These are phyloP conservation scores for Galerucella pusilla DNA, from an alignment of 2,888 invertebrate species.

Conservation along the genomic window DNA sequence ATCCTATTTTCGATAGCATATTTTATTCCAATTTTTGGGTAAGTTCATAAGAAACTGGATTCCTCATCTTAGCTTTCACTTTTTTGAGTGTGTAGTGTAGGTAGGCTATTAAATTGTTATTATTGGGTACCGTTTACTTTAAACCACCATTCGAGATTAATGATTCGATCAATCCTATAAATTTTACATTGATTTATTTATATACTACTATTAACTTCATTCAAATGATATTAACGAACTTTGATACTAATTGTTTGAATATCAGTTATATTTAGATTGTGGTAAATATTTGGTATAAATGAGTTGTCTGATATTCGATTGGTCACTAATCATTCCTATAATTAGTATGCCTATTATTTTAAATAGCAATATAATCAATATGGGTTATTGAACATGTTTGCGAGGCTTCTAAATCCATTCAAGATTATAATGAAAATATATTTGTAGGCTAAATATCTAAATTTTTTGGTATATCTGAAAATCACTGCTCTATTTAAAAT, in stretches of 20 bases:
- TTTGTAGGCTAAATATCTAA: not conserved
- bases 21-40: constrained; percentile 90
- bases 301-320: no score
- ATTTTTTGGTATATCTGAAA: not conserved
- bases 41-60: constrained; percentile 58
- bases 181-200: no score
- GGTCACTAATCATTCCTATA: no score
- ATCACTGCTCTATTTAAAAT: not conserved
- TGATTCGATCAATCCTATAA: no score
- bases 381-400: no score
- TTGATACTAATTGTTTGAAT: no score
- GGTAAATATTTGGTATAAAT: no score
- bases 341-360: no score
- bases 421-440: not conserved
- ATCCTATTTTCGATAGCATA: constrained; percentile 87
- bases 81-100: not conserved
- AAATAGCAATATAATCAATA: no score
- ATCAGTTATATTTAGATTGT: no score
- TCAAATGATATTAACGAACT: no score
- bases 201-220: no score
- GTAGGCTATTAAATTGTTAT: not conserved
- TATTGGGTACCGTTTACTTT: not conserved
- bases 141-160: not conserved
- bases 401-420: not conserved
- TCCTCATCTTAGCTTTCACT: not conserved